Evolutionary conservation across 2,888 invertebrate species (phyloP), one percentile per base, ranked within the genome.

Genomic region (Hypsopygia costalis): DNA sequence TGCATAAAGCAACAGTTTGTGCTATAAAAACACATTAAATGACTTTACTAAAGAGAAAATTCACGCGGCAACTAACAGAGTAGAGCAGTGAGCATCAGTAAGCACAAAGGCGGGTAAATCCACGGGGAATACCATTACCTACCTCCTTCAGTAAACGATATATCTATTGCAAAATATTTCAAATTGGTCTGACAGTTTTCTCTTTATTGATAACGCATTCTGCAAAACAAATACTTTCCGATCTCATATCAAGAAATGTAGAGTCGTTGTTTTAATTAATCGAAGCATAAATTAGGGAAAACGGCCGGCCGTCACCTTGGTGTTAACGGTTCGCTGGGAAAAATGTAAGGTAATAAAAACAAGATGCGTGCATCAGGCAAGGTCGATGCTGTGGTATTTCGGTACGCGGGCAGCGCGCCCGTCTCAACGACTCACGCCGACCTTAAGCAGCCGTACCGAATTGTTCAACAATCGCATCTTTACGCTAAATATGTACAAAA

Each of bases 351-450:
- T 76, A 81, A 81, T 78, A 79, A 81, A 81, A 81, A 81, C 78
- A 81, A 72, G 63, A 62, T 70, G 75, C 76, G 74, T 81, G 80
- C 82, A 81, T 68, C 70, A 78, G 67, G 65, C 85, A 86, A 86
- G 83, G 86, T 83, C 85, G 85, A 70, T 80, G 82, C 69, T 76
- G 81, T 55, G 72, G 71, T 85, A 85, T 86, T 85, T 85, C 71
- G 69, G 81, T 79, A 81, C 71, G 62, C 72, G 69, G n/a, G 72
- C 72, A 72, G 64, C 67, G 62, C 59, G 59, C 56, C 61, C 59
- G 51, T 5, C 9, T n/a, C 10, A 12, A 3, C 31, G 11, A 31
- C 57, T 61, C 52, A 49, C 45, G 55, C 51, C 69, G 63, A 65
- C 71, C 69, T 70, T 69, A 64, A 60, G 62, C 64, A 58, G 56